Conservation (phyloP, 2,888 invertebrate genomes). For the Auanema freiburgensis region DNA sequence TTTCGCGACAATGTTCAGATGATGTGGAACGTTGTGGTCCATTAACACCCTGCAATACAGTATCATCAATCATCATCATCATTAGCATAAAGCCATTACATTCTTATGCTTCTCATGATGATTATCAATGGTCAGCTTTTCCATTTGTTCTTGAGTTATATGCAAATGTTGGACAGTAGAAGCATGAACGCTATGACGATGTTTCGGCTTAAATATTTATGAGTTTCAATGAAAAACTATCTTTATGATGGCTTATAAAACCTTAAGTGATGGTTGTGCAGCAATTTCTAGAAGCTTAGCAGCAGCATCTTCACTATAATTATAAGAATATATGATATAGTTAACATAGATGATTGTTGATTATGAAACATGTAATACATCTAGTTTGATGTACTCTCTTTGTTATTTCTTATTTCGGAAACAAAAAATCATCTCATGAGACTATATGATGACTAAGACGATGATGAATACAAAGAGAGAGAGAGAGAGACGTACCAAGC, state of each 20-base stretch:
- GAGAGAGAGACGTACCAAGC: constrained; percentile 41
- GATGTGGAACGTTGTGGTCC: constrained; percentile 42
- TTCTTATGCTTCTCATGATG: no score
- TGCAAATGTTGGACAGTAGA: constrained; percentile 15
- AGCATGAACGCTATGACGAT: constrained; percentile 20
- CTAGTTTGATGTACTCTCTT: no score
- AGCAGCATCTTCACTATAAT: constrained; percentile 45
- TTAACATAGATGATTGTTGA: no score
- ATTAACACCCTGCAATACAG: constrained; percentile 19
- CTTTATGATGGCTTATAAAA: constrained; percentile 18
- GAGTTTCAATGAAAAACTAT: not conserved
- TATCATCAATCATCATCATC: not conserved
- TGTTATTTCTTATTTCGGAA: not conserved
- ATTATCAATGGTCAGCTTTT: constrained; percentile 18
- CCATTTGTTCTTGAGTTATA: constrained; percentile 21
- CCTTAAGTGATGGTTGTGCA: constrained; percentile 37
- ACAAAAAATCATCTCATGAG: not conserved
- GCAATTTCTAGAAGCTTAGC: constrained; percentile 41
- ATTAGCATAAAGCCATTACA: not conserved
- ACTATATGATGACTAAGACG: not conserved
- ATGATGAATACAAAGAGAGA: not conserved
- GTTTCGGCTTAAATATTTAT: constrained; percentile 12
- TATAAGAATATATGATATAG: not conserved
- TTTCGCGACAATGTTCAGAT: constrained; percentile 38
- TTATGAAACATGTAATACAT: no score